phyloP scores from a whole-genome alignment of 2,888 invertebrate genomes.

The Carterocephalus palaemon region DNA sequence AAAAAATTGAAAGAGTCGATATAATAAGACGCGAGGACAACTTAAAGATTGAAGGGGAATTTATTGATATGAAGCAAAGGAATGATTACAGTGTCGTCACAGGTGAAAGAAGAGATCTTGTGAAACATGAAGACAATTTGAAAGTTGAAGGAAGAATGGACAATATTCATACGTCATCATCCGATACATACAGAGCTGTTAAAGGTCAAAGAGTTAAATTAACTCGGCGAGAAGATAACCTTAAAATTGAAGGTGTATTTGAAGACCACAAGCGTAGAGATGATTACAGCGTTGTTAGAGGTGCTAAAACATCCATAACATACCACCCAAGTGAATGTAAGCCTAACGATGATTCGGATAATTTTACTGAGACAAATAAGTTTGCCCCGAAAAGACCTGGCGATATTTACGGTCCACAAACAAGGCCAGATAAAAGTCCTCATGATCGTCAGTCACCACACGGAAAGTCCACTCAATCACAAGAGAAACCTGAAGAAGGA shows the following conservation, averaged over 20 bases:
- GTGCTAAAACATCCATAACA: slow-evolving; percentile 77
- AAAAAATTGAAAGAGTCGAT: slow-evolving; percentile 79
- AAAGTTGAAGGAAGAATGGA: slow-evolving; percentile 81
- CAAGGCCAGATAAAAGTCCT: slow-evolving; percentile 40
- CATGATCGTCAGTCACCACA: slow-evolving; percentile 37
- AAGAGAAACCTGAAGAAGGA: slow-evolving; percentile 50
- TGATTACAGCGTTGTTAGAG: slow-evolving; percentile 77
- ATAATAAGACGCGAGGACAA: slow-evolving; percentile 82
- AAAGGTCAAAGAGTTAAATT: slow-evolving; percentile 78
- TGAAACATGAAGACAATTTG: slow-evolving; percentile 81
- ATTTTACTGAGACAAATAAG: slow-evolving; percentile 19
- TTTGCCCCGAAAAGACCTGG: slow-evolving; percentile 14
- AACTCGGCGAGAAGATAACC: slow-evolving; percentile 74
- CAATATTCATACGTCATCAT: slow-evolving; percentile 58
- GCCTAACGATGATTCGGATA: slow-evolving; percentile 67
- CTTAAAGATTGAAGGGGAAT: slow-evolving; percentile 80
- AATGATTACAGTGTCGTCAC: slow-evolving; percentile 74
- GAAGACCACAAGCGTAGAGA: slow-evolving; percentile 75
- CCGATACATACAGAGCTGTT: slow-evolving; percentile 76
- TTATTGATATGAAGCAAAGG: slow-evolving; percentile 75
- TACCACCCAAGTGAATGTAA: slow-evolving; percentile 74
- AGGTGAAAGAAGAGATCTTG: slow-evolving; percentile 73
- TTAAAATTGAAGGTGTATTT: slow-evolving; percentile 84
- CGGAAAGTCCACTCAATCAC: slow-evolving; percentile 33
- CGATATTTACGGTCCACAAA: slow-evolving; percentile 17